phyloP scores from a whole-genome alignment of 1,140 invertebrate species.

The Drosophila sulfurigaster region DNA sequence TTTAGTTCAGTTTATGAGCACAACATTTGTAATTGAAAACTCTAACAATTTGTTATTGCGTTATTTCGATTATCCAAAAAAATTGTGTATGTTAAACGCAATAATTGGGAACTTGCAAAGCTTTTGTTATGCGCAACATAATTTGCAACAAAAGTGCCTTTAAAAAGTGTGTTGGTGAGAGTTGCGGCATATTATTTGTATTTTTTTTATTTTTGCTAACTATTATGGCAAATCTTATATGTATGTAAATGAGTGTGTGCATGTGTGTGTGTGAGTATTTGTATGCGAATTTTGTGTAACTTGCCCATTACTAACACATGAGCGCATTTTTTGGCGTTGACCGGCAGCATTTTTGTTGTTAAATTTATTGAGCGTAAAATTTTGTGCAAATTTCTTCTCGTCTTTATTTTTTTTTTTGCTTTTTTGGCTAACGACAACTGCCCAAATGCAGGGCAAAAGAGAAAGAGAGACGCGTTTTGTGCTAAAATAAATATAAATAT shows the following conservation, averaged over 20 bases:
- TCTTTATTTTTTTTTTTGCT: conserved; percentile 2
- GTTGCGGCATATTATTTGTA: conserved; percentile 44
- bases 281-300: not conserved
- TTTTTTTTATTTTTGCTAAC: conserved; percentile 32
- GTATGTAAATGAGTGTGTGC: not conserved
- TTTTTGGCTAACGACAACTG: conserved; percentile 23
- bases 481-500: conserved; percentile 82
- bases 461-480: conserved; percentile 22
- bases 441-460: conserved; percentile 7
- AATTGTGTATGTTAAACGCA: not conserved
- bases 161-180: conserved; percentile 37
- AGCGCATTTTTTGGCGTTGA: conserved; percentile 67
- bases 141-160: conserved; percentile 26
- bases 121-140: conserved; percentile 14
- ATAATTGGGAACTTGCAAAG: not conserved
- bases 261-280: not conserved
- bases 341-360: conserved; percentile 59
- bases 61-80: conserved; percentile 1
- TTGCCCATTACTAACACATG: conserved; percentile 74
- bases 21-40: conserved; percentile 6
- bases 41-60: not conserved
- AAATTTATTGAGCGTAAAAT: conserved; percentile 83
- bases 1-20: not conserved
- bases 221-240: conserved; percentile 42
- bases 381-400: conserved; percentile 57